Evolutionary conservation across 2,888 invertebrate species (phyloP), one percentile per base, ranked within the genome.

Genomic region (Gymnosoma rotundatum): DNA sequence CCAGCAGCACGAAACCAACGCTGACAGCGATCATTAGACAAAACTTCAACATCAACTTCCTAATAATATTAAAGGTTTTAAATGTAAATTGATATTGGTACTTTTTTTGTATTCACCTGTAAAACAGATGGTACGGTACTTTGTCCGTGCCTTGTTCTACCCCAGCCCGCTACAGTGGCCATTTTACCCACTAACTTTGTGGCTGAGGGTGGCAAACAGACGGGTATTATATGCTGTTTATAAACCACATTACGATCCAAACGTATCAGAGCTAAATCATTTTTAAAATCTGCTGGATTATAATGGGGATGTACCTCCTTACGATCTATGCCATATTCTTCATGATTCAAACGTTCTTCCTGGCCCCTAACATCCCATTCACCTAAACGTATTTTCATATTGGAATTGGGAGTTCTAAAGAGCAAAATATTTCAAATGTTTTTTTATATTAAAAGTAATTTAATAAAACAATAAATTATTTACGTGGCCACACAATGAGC

Each of bases 81-180:
- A 38, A 25, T 56, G 8, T 21, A 2, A 61, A 18, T 20, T 66
- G 32, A 18, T 2, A n/a, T n/a, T 0, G 12, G 14, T 36, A 9
- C 0, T 42, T 20, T 9, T 61, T 42, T 42, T 21, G 10, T 4
- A 56, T n/a, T 25, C 21, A 94, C 94, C 93, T 95, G 96, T 83
- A 98, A 93, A 10, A 97, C 95, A 0, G 97, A 95, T 1, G 98
- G 98, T 9, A 97, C 97, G 0, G 97, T 96, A 87, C 95, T 96
- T 92, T 96, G 96, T 45, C 98, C 98, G 89, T 98, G 97, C 61
- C 97, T 93, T 0, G 97, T 98, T 32, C 98, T 93, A 0, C 98
- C 98, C 98, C 98, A 98, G 0, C 98, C 98, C 0, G 96, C 97
- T 0, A 98, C 98, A 0, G 98, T 98, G 58, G 97, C 98, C 93